Percentiles rank a stretch among this genome's conserved stretches.
Evolutionary conservation across 2,888 invertebrate genomes (phyloP).

Genomic region (Euclidia mi): DNA sequence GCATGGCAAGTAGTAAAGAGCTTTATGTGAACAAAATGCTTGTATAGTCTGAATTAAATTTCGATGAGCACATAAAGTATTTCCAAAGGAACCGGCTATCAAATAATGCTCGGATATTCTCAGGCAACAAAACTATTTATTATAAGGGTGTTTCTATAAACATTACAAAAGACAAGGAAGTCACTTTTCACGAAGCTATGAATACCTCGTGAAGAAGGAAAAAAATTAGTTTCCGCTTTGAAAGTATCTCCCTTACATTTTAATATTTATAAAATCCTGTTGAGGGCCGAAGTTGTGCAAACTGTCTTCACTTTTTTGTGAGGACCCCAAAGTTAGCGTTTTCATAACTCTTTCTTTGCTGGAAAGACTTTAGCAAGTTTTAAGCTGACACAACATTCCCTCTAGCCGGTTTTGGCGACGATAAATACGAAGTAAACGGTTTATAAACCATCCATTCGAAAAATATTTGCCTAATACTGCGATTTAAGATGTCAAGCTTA

Average conservation of each 20-base stretch:
- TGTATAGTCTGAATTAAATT: constrained; percentile 31
- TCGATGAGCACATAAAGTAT: constrained; percentile 15
- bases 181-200: constrained; percentile 58
- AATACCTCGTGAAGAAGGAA: constrained; percentile 69
- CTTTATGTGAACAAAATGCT: constrained; percentile 1
- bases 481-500: constrained; percentile 50
- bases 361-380: constrained; percentile 81
- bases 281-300: constrained; percentile 77
- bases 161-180: constrained; percentile 46
- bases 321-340: constrained; percentile 81
- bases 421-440: constrained; percentile 67
- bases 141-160: constrained; percentile 33
- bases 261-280: constrained; percentile 83
- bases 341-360: constrained; percentile 85
- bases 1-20: constrained; percentile 18
- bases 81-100: constrained; percentile 18
- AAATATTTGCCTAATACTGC: constrained; percentile 51
- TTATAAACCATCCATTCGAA: constrained; percentile 54
- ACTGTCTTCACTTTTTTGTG: constrained; percentile 77
- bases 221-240: constrained; percentile 75
- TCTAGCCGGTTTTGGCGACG: constrained; percentile 49
- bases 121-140: constrained; percentile 35
- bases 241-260: constrained; percentile 78
- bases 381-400: constrained; percentile 76
- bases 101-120: constrained; percentile 22